A percentile compares a stretch with the other conserved stretches of the same genome.
phyloP scores from a whole-genome alignment of 2,888 invertebrate genomes.

The Dynastes maya region DNA sequence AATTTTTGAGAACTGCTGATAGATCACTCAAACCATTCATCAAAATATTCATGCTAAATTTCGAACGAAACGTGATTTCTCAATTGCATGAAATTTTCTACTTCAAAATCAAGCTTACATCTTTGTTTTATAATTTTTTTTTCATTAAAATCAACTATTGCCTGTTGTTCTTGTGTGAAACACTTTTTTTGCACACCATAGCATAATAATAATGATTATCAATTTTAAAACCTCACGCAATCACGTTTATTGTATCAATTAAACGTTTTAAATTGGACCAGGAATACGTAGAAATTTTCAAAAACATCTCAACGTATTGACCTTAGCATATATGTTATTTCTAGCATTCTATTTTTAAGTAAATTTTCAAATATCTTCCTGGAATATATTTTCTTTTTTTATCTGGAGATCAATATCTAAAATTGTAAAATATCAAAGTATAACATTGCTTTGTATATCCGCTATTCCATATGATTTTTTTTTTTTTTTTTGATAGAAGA shows the following conservation, averaged over 20 bases:
- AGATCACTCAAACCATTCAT: not conserved
- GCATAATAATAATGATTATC: constrained; percentile 1
- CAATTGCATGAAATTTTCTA: constrained; percentile 1
- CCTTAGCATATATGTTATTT: constrained; percentile 1
- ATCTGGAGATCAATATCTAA: no score
- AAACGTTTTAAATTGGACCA: not conserved
- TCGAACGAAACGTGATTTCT: not conserved
- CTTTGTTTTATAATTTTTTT: not conserved
- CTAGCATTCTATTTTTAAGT: not conserved
- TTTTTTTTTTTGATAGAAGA: no score
- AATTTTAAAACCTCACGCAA: constrained; percentile 4
- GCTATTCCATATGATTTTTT: no score
- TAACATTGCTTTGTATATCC: no score
- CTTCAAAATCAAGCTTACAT: no score
- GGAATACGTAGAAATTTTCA: not conserved
- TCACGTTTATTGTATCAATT: not conserved
- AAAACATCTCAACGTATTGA: not conserved
- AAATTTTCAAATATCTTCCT: no score
- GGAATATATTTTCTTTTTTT: no score
- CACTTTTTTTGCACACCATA: constrained; percentile 30
- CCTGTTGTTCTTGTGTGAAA: constrained; percentile 1
- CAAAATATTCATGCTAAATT: not conserved
- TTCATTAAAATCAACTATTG: constrained; percentile 2
- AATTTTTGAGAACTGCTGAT: constrained; percentile 33
- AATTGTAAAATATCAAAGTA: no score